Evolutionary conservation across 2,888 invertebrate species (phyloP).

Genomic region (Eurytoma californica): DNA sequence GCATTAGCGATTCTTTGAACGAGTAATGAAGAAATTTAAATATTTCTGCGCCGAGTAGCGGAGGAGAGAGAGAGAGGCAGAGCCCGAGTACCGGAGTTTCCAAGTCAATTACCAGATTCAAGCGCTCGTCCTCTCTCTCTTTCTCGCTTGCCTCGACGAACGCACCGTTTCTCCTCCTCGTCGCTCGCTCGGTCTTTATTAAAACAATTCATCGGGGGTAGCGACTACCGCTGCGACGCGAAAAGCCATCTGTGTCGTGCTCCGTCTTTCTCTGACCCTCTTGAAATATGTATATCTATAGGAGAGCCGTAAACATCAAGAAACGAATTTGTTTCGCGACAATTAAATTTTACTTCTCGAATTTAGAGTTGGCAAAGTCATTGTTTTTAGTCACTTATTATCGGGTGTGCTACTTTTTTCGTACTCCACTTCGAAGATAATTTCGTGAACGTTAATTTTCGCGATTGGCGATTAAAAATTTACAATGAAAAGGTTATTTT

Average conservation of each 20-base stretch:
- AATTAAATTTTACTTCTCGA: conserved; percentile 34
- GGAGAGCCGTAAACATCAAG: conserved; percentile 25
- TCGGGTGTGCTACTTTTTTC: not conserved
- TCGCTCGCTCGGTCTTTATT: conserved; percentile 61
- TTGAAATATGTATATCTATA: not conserved
- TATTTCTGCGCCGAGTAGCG: conserved; percentile 63
- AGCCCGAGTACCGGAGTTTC: conserved; percentile 62
- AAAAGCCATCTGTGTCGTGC: conserved; percentile 5
- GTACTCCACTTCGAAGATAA: too few species aligned
- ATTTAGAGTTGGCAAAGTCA: not conserved
- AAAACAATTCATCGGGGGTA: conserved; percentile 65
- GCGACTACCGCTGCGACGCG: conserved; percentile 12
- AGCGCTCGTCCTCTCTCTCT: conserved; percentile 59
- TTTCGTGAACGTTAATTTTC: too few species aligned
- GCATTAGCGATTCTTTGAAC: conserved; percentile 69
- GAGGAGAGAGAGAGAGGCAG: not conserved
- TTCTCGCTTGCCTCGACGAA: not conserved
- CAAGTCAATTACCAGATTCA: conserved; percentile 70
- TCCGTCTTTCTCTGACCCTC: not conserved
- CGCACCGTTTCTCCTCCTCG: not conserved
- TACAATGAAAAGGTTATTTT: too few species aligned
- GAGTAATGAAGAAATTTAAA: conserved; percentile 71
- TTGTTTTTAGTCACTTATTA: not conserved
- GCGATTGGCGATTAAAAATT: not conserved
- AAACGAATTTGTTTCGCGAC: conserved; percentile 36